Evolutionary conservation across 2,113 vertebrate genomes (phyloP).

Genomic region (Chaetodon auriga): DNA sequence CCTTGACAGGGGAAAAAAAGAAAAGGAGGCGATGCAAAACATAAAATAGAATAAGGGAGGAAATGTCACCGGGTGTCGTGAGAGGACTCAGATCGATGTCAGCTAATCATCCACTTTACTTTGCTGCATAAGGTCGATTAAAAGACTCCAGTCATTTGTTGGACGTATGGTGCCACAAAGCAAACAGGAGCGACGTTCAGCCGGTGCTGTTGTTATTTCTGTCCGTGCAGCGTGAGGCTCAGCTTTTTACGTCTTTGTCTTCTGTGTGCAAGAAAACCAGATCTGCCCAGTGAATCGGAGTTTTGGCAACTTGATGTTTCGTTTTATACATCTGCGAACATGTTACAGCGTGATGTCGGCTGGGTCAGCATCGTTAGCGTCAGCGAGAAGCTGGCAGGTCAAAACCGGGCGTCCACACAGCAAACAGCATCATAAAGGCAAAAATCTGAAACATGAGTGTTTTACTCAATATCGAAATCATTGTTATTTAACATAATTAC

Average conservation of each 20-base stretch:
- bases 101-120: constrained; percentile 77
- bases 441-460: too few relatives aligned
- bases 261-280: background rate
- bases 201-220: too few relatives aligned
- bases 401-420: too few relatives aligned
- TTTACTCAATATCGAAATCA: too few relatives aligned
- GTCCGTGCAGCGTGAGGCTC: background rate
- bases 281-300: background rate
- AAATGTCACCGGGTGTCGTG: constrained; percentile 59
- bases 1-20: background rate
- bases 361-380: too few relatives aligned
- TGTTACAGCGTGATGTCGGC: background rate
- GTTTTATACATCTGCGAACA: background rate
- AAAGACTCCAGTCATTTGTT: constrained; percentile 38
- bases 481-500: too few relatives aligned
- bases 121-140: constrained; percentile 73
- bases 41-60: constrained; percentile 48
- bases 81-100: constrained; percentile 70
- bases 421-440: too few relatives aligned
- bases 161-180: constrained; percentile 25
- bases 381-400: background rate
- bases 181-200: constrained; percentile 33
- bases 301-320: background rate
- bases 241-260: background rate
- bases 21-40: constrained; percentile 27